phyloP scores from a whole-genome alignment of 2,113 vertebrate species.

The Poeciliopsis turrubarensis region DNA sequence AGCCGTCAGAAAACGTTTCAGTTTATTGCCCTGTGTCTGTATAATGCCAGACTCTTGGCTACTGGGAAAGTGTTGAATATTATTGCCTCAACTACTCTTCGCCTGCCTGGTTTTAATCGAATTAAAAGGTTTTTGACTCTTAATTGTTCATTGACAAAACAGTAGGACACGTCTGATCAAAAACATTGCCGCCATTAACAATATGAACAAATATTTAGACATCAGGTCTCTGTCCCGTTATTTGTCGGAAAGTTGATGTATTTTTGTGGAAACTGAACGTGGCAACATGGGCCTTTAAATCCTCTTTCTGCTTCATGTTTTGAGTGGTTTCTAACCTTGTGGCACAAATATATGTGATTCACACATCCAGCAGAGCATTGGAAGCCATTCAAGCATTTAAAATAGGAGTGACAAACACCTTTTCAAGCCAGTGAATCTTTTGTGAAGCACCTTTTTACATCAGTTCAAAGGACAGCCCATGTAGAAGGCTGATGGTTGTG shows the following conservation, averaged over 20 bases:
- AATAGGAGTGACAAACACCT: conserved; percentile 1
- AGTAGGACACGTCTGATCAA: background rate
- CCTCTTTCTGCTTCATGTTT: conserved; percentile 4
- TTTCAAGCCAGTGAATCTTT: conserved; percentile 13
- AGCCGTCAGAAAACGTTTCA: background rate
- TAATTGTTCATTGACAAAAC: background rate
- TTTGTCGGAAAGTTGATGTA: background rate
- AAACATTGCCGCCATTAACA: background rate
- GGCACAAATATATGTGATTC: conserved; percentile 5
- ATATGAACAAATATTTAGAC: background rate
- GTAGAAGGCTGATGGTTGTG: background rate
- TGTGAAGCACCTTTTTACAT: conserved; percentile 1
- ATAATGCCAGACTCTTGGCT: background rate
- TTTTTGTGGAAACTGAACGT: background rate
- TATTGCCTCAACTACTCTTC: too few relatives aligned
- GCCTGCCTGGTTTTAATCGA: background rate
- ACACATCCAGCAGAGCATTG: conserved; percentile 12
- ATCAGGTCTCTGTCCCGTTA: background rate
- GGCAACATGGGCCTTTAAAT: conserved; percentile 11
- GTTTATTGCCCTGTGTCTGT: too few relatives aligned
- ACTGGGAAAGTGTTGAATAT: background rate
- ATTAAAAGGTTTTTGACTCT: background rate
- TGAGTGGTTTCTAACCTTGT: conserved; percentile 6
- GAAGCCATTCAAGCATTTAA: background rate
- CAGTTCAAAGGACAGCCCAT: conserved; percentile 2